Evolutionary conservation across 2,888 invertebrate genomes (phyloP).

Genomic region (Morpho achilles): DNA sequence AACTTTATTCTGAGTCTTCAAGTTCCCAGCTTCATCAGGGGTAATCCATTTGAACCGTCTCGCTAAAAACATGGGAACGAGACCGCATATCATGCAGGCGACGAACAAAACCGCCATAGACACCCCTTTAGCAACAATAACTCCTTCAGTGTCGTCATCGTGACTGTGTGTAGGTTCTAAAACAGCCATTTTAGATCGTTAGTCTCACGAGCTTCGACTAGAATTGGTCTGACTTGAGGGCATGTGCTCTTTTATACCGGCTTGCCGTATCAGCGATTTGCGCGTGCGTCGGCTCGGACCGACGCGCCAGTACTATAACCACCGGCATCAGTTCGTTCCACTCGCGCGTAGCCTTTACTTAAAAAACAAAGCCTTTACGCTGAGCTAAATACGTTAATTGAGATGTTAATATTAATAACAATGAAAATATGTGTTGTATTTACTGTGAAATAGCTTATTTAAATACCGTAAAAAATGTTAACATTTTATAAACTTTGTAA

Average conservation of each 20-base stretch:
- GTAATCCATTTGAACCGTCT: slow-evolving; percentile 81
- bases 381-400: slow-evolving; percentile 19
- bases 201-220: slow-evolving; percentile 23
- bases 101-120: slow-evolving; percentile 88
- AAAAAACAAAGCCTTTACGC: slow-evolving; percentile 47
- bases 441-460: not conserved
- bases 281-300: slow-evolving; percentile 63
- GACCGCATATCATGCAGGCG: slow-evolving; percentile 87
- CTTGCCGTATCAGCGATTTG: slow-evolving; percentile 47
- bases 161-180: slow-evolving; percentile 1
- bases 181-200: slow-evolving; percentile 27
- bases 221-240: slow-evolving; percentile 40
- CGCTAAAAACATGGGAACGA: slow-evolving; percentile 85
- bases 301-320: slow-evolving; percentile 58
- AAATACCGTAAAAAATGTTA: too few species aligned
- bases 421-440: slow-evolving; percentile 7
- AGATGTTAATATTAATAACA: slow-evolving; percentile 15
- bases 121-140: slow-evolving; percentile 85
- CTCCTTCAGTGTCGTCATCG: slow-evolving; percentile 51
- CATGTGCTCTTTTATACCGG: slow-evolving; percentile 59
- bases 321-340: slow-evolving; percentile 44
- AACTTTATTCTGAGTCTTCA: slow-evolving; percentile 67
- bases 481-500: too few species aligned
- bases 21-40: slow-evolving; percentile 62
- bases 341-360: slow-evolving; percentile 55